These are phyloP conservation scores for Cyrtonyx montezumae DNA, from an alignment of 2,113 vertebrate species.

Conservation along the genomic window DNA sequence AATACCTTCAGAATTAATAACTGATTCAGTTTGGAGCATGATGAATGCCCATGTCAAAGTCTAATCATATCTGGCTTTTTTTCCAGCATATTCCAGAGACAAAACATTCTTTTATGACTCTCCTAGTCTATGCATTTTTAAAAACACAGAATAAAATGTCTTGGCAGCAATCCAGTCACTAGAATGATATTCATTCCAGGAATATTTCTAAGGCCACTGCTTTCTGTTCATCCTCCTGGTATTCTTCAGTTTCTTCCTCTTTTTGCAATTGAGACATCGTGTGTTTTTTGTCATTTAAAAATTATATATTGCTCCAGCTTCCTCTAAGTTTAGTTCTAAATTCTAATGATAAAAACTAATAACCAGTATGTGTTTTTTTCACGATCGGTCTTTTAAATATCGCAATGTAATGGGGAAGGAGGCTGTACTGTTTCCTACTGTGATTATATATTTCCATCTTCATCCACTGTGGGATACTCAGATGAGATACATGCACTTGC, in stretches of 20 bases:
- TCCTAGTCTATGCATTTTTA: constrained; percentile 66
- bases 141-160: constrained; percentile 70
- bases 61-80: constrained; percentile 66
- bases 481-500: not conserved
- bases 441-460: not conserved
- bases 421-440: not conserved
- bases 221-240: constrained; percentile 49
- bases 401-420: not conserved
- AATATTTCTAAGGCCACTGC: constrained; percentile 58
- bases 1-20: constrained; percentile 69
- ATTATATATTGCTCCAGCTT: not conserved
- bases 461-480: not conserved
- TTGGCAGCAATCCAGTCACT: constrained; percentile 75
- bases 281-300: not conserved
- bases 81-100: constrained; percentile 64
- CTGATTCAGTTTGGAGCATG: constrained; percentile 54
- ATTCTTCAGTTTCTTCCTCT: constrained; percentile 40
- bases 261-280: constrained; percentile 8
- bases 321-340: not conserved
- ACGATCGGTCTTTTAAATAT: not conserved
- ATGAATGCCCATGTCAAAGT: constrained; percentile 68
- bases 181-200: constrained; percentile 72
- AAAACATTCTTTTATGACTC: constrained; percentile 73
- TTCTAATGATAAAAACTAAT: not conserved
- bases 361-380: not conserved